These are phyloP conservation scores for Umimayanthus kanabou DNA, from an alignment of 92 coral and sea anemone genomes.

Conservation along the genomic window DNA sequence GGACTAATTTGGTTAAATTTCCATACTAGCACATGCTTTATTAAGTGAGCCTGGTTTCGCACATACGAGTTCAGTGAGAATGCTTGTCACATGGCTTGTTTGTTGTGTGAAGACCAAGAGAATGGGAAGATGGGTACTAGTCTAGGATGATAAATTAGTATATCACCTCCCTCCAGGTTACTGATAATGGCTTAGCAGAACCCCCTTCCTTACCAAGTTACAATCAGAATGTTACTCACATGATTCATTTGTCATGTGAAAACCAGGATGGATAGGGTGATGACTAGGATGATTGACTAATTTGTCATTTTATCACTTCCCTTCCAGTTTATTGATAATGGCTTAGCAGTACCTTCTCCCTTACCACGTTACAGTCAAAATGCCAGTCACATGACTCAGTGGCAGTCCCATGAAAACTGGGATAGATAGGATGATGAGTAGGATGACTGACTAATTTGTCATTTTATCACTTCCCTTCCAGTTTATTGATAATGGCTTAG, in stretches of 20 bases:
- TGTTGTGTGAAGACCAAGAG: background rate
- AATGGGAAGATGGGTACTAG: slow-evolving; percentile 64
- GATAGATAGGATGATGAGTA: slow-evolving; percentile 58
- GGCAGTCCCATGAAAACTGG: slow-evolving; percentile 26
- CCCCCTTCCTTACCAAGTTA: slow-evolving; percentile 25
- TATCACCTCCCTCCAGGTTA: background rate
- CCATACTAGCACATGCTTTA: too few species aligned
- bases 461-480: background rate
- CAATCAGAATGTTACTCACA: background rate
- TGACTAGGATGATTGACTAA: background rate
- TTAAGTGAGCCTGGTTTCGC: too few species aligned
- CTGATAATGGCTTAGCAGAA: slow-evolving; percentile 20
- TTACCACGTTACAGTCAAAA: slow-evolving; percentile 1
- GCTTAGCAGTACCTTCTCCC: slow-evolving; percentile 6
- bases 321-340: slow-evolving; percentile 8
- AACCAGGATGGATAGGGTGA: too few species aligned
- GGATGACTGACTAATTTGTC: background rate
- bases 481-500: slow-evolving; percentile 15
- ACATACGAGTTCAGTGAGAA: too few species aligned
- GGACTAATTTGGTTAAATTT: too few species aligned
- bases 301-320: background rate
- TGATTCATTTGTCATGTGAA: background rate
- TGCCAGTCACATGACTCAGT: background rate
- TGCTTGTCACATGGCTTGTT: too few species aligned
- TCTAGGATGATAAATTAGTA: slow-evolving; percentile 64